Conservation (phyloP, 2,888 invertebrate species). For the Thera britannica region DNA sequence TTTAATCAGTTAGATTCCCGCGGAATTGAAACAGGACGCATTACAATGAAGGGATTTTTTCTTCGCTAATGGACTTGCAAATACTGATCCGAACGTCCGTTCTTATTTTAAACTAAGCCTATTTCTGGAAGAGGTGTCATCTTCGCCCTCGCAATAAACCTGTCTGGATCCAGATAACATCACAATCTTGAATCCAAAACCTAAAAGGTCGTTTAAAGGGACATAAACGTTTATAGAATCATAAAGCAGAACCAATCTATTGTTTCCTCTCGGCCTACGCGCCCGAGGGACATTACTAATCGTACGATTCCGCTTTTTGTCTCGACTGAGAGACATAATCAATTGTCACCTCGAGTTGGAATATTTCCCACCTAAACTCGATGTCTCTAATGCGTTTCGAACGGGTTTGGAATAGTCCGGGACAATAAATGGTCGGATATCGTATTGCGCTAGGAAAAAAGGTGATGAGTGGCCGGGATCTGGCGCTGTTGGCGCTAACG, state of each 20-base stretch:
- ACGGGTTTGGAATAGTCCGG: constrained; percentile 73
- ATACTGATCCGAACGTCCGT: constrained; percentile 46
- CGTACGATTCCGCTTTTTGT: constrained; percentile 81
- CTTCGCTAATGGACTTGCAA: constrained; percentile 48
- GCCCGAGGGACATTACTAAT: constrained; percentile 77
- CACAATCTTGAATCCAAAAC: constrained; percentile 76
- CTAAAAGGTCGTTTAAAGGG: constrained; percentile 79
- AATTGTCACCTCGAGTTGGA: constrained; percentile 79
- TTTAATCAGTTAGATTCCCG: constrained; percentile 41
- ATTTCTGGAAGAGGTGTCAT: constrained; percentile 64
- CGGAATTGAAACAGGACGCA: constrained; percentile 34
- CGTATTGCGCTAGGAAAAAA: constrained; percentile 80
- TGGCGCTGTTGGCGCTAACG: constrained; percentile 70
- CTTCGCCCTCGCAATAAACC: constrained; percentile 74
- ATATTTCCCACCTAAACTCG: constrained; percentile 74
- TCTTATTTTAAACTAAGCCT: constrained; percentile 48
- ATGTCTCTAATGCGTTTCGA: constrained; percentile 73
- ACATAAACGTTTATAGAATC: constrained; percentile 84
- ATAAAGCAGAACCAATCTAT: constrained; percentile 82
- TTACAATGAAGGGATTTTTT: constrained; percentile 39
- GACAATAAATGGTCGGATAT: constrained; percentile 79
- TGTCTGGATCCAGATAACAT: constrained; percentile 73
- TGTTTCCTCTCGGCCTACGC: constrained; percentile 79
- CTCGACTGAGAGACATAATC: constrained; percentile 71
- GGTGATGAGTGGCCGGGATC: constrained; percentile 77